Evolutionary conservation across 64 coral and sea anemone genomes (phyloP), one percentile per base, ranked within the genome.

Genomic region (Porites australiensis): DNA sequence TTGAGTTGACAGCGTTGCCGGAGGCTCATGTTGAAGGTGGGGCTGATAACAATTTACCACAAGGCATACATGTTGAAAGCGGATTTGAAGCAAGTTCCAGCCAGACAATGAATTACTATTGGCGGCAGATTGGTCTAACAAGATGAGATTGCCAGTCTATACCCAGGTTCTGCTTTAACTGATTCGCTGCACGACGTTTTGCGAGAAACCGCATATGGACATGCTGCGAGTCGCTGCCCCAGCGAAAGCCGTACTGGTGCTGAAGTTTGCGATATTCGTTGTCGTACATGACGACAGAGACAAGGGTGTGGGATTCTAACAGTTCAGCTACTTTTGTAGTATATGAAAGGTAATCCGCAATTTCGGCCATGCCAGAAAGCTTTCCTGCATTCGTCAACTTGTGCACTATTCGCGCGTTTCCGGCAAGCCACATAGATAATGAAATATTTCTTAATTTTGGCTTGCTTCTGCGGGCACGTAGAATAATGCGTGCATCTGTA

Each of bases 361-460:
- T 66, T 13, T 89, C 44, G 49, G 46, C 57, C 15, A 14, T 4
- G 64, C 65, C 23, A 23, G 65, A 51, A 47, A 88, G 69, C 11
- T 88, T 75, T 71, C 52, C 86, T 18, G 63, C 58, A 15, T 74
- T 88, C 45, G 68, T 19, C 6, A 75, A 50, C 48, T 72, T n/a
- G 70, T 88, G 44, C 63, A 87, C 50, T 8, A 87, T 72, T 87
- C 83, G 45, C 12, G 47, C 11, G 11, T 72, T 87, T 59, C 50
- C 69, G 43, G 65, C 67, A 44, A 88, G 51, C 86, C 86, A 88
- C 69, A 58, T 52, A 2, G 64, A 66, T 12, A 72, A 11, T 44
- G 68, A 88, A 54, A 88, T 88, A 48, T 88, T 75, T 57, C 58
- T 70, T 45, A 88, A 74, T 59, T 88, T 88, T 70, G 70, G 86